Conservation (phyloP, 2,113 vertebrate genomes). For the Hydropotes inermis region DNA sequence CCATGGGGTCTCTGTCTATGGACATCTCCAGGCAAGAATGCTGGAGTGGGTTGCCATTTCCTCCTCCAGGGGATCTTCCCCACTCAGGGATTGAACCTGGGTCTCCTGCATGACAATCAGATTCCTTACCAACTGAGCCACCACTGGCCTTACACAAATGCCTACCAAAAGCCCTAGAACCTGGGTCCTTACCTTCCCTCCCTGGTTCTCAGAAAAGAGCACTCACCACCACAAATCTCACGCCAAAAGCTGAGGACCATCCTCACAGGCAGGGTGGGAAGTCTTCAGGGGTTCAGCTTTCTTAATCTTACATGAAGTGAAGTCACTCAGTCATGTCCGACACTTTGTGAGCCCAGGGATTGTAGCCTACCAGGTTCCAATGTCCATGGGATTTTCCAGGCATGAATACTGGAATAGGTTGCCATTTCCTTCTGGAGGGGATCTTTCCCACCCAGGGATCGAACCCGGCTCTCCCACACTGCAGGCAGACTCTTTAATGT, state of each 20-base stretch:
- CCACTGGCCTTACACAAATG: neutral
- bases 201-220: rapidly evolving
- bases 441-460: neutral
- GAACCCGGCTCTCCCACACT: neutral
- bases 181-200: neutral
- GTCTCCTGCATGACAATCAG: neutral
- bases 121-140: neutral
- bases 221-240: neutral
- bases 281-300: neutral
- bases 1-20: neutral
- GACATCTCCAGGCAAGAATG: neutral
- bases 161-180: neutral
- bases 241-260: rapidly evolving
- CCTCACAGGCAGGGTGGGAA: neutral
- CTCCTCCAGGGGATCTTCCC: neutral
- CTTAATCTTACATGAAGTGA: neutral
- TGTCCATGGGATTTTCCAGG: neutral
- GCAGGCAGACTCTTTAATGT: neutral
- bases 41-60: neutral
- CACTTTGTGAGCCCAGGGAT: neutral
- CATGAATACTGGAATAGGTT: neutral
- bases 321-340: neutral
- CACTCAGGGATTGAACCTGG: neutral
- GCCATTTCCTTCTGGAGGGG: neutral
- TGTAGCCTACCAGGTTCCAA: neutral